Evolutionary conservation across 2,113 vertebrate species (phyloP).

Genomic region (Cebidichthys violaceus): DNA sequence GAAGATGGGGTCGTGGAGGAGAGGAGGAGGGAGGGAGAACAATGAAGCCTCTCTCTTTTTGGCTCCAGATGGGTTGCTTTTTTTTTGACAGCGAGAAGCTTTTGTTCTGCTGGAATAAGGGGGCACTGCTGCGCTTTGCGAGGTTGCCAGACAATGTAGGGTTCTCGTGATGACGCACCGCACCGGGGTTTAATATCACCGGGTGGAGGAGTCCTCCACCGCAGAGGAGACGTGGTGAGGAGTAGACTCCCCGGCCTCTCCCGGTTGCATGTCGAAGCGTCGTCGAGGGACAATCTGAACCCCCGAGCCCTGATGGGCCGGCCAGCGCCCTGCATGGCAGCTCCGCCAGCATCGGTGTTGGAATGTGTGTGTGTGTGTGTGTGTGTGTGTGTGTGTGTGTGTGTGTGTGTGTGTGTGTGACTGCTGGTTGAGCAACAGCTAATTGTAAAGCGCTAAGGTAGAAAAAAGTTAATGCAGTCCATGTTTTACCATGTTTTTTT

Average conservation of each 20-base stretch:
- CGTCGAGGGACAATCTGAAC: neutral
- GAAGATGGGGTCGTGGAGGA: conserved; percentile 68
- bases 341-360: neutral
- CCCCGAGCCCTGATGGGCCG: neutral
- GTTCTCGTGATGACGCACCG: conserved; percentile 33
- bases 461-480: neutral
- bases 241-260: neutral
- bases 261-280: neutral
- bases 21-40: conserved; percentile 67
- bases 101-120: conserved; percentile 61
- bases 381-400: neutral
- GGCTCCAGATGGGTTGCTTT: conserved; percentile 68
- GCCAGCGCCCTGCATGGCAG: neutral
- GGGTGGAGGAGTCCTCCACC: conserved; percentile 31
- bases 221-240: conserved; percentile 46
- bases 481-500: conserved; percentile 17
- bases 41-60: conserved; percentile 70
- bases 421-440: neutral
- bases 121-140: conserved; percentile 52
- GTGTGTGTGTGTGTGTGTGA: neutral
- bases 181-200: conserved; percentile 39
- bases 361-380: neutral
- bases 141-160: conserved; percentile 70
- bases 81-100: conserved; percentile 66
- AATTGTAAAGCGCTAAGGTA: neutral